Conservation (phyloP, 2,888 invertebrate genomes). For the Cyclophora punctaria region DNA sequence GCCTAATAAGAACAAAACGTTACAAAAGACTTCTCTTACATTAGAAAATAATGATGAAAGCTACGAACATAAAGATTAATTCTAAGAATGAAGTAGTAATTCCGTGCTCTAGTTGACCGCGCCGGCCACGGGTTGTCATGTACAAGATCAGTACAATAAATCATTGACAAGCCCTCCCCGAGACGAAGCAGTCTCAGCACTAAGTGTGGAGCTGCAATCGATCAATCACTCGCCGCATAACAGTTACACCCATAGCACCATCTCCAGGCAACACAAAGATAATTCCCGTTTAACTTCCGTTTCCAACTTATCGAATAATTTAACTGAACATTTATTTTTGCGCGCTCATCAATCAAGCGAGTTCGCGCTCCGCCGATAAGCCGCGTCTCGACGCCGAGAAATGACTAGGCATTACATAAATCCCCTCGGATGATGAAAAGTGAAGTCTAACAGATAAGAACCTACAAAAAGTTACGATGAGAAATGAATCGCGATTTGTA, state of each 20-base stretch:
- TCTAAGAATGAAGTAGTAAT: no score
- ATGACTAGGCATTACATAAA: slow-evolving; percentile 78
- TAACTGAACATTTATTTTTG: slow-evolving; percentile 77
- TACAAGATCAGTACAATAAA: neutral
- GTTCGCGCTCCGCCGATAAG: slow-evolving; percentile 70
- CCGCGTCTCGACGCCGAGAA: slow-evolving; percentile 75
- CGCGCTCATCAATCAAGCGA: slow-evolving; percentile 76
- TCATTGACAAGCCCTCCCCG: neutral
- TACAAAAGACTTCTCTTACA: no score
- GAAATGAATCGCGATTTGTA: slow-evolving; percentile 77
- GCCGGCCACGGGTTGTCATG: no score
- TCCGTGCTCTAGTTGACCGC: no score
- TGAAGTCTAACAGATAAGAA: slow-evolving; percentile 77
- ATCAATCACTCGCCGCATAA: slow-evolving; percentile 69
- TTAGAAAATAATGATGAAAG: no score
- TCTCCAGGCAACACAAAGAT: slow-evolving; percentile 75
- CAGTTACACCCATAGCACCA: slow-evolving; percentile 63
- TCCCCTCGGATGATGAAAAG: slow-evolving; percentile 77
- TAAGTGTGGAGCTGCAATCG: slow-evolving; percentile 33
- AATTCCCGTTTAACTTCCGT: slow-evolving; percentile 77
- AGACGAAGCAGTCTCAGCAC: neutral
- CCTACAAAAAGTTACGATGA: slow-evolving; percentile 77
- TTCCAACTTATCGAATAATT: slow-evolving; percentile 77
- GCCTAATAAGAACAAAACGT: no score
- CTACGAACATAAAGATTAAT: no score